Evolutionary conservation across 2,797 vertebrate genomes (phyloP), one percentile per base, ranked within the genome.

Genomic region (Notolepis coatsorum): DNA sequence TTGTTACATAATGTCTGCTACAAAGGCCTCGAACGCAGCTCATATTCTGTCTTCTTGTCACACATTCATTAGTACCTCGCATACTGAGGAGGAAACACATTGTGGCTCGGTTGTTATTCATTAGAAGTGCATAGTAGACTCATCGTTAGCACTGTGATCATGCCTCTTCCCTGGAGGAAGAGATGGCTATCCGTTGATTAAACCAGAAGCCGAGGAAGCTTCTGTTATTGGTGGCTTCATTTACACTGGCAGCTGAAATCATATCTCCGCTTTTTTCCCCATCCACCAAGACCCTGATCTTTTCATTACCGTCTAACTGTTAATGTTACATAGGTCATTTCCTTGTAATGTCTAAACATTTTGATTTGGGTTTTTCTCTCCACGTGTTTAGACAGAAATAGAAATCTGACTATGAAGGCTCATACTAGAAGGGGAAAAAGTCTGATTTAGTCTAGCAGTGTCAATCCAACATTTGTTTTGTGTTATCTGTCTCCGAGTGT

Each of bases 1-100:
- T 42, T 37, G 60, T 72, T 72, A 31, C 58, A 56, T 68, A 57
- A 84, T 51, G 42, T 58, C 21, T 37, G 63, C 20, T 63, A n/a
- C n/a, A n/a, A n/a, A n/a, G n/a, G n/a, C 50, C 48, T 58, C 37
- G 24, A 68, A 68, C 1, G 13, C 28, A 24, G 42, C 21, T 1
- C 10, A 18, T 21, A 35, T 67, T 41, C 56, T 21, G 52, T 51
- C 37, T 15, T 6, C 20, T 15, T 2, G 43, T 65, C 41, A 28
- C 4, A 1, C 38, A 41, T 67, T 59, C 63, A 68, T 79, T 65
- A 61, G 27, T 58, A 64, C 49, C 46, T 60, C 25, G 30, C 49
- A 68, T 30, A 71, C 25, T 3, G n/a, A n/a, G n/a, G n/a, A n/a
- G 15, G 31, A 45, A 46, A 46, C 51, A 46, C 61, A 28, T 55